phyloP scores from a whole-genome alignment of 2,888 invertebrate genomes.

The Eupithecia inturbata region DNA sequence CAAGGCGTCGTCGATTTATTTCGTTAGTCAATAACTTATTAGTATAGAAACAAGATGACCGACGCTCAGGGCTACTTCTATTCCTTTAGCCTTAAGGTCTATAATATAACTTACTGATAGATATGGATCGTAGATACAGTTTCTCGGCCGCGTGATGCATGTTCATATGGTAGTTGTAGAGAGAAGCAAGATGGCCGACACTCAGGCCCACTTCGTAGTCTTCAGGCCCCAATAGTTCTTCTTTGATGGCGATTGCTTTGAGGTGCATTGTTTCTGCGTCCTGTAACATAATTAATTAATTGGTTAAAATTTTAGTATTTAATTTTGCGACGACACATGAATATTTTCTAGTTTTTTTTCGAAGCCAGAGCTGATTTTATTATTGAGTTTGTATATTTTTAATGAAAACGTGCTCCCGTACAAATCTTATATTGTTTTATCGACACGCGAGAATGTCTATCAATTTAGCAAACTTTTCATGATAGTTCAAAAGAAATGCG shows the following conservation, averaged over 20 bases:
- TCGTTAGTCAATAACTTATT: too few species aligned
- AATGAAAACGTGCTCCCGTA: too few species aligned
- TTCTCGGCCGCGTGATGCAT: constrained; percentile 93
- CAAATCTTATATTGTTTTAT: too few species aligned
- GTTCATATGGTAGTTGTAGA: constrained; percentile 97
- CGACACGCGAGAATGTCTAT: too few species aligned
- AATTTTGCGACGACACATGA: too few species aligned
- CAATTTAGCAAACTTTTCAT: too few species aligned
- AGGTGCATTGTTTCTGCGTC: constrained; percentile 96
- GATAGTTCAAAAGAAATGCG: too few species aligned
- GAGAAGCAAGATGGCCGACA: constrained; percentile 95
- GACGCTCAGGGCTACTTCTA: constrained; percentile 89
- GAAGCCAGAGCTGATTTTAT: too few species aligned
- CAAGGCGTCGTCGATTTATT: too few species aligned
- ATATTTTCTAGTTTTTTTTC: too few species aligned
- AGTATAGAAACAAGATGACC: constrained; percentile 93
- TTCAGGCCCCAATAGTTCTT: constrained; percentile 91
- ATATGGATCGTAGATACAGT: constrained; percentile 93
- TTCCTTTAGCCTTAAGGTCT: not conserved
- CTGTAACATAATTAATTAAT: constrained; percentile 58
- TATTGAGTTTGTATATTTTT: too few species aligned
- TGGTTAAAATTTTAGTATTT: not conserved
- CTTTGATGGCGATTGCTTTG: constrained; percentile 96
- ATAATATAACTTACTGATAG: constrained; percentile 87
- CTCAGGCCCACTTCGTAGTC: constrained; percentile 96